Base-by-base conservation (phyloP, 2,113 vertebrate species). In the Riparia riparia region DNA sequence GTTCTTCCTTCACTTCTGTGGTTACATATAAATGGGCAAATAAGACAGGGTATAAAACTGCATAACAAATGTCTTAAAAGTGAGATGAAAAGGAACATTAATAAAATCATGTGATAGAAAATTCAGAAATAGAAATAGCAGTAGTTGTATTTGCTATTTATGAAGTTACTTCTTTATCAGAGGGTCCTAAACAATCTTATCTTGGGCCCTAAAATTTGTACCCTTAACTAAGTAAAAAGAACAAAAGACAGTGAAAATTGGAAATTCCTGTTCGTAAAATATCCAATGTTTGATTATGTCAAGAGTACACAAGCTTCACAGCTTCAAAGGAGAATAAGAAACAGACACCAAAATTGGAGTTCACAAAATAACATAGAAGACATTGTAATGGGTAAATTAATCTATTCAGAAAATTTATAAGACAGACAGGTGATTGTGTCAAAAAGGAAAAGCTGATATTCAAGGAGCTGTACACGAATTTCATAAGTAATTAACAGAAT, bases 251-350 rank as follows among this genome's bases (percentile, higher is more conserved):
- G 11, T 69, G 57, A 87, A 90, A 69, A 18, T 53, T 74, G 12
- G 19, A 10, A 72, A 76, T 31, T 29, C 20, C 5, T 3, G 0
- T 56, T 76, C 39, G 14, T 50, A 74, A 19, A 77, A 79, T 70
- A 80, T 47, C 16, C 22, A 72, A 8, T 0, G 0, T 1, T 68
- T 86, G 1, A 1, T 28, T 90, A 11, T 17, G 32, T 58, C 17
- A 53, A 58, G 17, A 47, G 15, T 26, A 74, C 0, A 2, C 9
- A 61, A 21, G 24, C 8, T 77, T 87, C 51, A 26, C 13, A 61
- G 12, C 11, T 91, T 88, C 50, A 80, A 66, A 93, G 31, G 1
- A 45, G 9, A 56, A 80, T 0, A 74, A 28, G 26, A 79, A 72
- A 74, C 5, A 32, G 32, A 42, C 6, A 65, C 7, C 28, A 49